phyloP scores from a whole-genome alignment of 2,113 vertebrate genomes.

The Bagarius yarrelli region DNA sequence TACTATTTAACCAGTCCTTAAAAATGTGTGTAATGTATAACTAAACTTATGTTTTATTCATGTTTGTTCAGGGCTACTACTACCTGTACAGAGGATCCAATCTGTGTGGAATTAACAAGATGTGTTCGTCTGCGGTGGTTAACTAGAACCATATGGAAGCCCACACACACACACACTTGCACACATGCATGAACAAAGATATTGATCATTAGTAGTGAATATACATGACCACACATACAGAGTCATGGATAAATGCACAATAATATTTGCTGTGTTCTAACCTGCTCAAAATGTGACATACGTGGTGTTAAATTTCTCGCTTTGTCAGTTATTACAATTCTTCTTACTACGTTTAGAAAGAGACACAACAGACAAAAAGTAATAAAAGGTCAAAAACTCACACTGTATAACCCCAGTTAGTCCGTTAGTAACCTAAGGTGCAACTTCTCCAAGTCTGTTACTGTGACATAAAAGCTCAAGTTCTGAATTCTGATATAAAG shows the following conservation, averaged over 20 bases:
- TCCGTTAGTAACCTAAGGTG: slow-evolving; percentile 13
- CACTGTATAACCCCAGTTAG: not conserved
- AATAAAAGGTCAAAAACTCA: slow-evolving; percentile 3
- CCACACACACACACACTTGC: not conserved
- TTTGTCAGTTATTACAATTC: not conserved
- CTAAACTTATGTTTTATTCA: not conserved
- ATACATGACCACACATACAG: not conserved
- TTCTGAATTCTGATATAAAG: not conserved
- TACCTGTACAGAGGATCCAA: slow-evolving; percentile 80
- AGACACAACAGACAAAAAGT: not conserved
- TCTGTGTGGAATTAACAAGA: slow-evolving; percentile 83
- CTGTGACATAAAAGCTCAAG: not conserved
- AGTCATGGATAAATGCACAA: not conserved
- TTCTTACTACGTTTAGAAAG: not conserved
- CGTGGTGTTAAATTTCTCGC: not conserved
- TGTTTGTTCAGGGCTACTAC: slow-evolving; percentile 80
- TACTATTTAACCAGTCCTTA: not conserved
- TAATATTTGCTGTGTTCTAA: slow-evolving; percentile 1
- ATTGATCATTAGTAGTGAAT: not conserved
- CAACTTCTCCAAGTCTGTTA: not conserved
- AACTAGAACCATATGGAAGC: slow-evolving; percentile 57
- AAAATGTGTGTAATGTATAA: not conserved
- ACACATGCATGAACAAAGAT: not conserved
- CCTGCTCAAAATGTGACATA: not conserved
- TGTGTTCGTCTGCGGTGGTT: slow-evolving; percentile 84